phyloP scores from a whole-genome alignment of 2,888 invertebrate species.

The Hypena proboscidalis region DNA sequence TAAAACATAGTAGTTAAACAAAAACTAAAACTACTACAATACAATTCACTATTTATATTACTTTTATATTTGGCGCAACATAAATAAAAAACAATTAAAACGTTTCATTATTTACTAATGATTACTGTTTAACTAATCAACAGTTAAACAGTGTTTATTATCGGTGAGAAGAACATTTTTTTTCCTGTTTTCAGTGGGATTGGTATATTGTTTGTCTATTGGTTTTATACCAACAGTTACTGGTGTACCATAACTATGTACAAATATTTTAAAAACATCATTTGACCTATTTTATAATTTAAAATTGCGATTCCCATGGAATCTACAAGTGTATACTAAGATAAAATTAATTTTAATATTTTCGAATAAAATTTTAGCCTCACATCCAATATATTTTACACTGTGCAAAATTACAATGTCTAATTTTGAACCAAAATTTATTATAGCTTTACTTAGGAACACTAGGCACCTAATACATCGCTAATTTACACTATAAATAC shows the following conservation, averaged over 20 bases:
- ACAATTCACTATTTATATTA: background rate
- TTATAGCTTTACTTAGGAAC: constrained; percentile 28
- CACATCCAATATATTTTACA: constrained; percentile 36
- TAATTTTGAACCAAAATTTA: constrained; percentile 1
- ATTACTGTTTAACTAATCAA: no score
- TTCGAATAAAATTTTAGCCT: constrained; percentile 41
- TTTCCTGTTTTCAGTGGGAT: no score
- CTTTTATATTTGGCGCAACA: constrained; percentile 6
- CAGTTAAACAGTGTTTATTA: no score
- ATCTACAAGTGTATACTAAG: constrained; percentile 16
- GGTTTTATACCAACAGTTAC: no score
- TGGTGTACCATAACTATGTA: no score
- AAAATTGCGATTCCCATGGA: constrained; percentile 26
- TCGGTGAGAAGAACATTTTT: no score
- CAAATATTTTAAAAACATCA: background rate
- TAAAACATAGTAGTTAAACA: background rate
- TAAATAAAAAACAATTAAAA: background rate
- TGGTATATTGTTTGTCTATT: no score
- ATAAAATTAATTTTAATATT: constrained; percentile 15
- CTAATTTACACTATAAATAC: constrained; percentile 47
- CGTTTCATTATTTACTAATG: no score
- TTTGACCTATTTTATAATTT: no score
- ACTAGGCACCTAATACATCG: constrained; percentile 25
- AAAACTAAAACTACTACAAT: background rate
- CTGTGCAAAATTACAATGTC: constrained; percentile 13